A percentile compares a stretch with the other conserved stretches of the same genome.
These are phyloP conservation scores for Pseudoips prasinana DNA, from an alignment of 2,888 invertebrate genomes.

Conservation along the genomic window DNA sequence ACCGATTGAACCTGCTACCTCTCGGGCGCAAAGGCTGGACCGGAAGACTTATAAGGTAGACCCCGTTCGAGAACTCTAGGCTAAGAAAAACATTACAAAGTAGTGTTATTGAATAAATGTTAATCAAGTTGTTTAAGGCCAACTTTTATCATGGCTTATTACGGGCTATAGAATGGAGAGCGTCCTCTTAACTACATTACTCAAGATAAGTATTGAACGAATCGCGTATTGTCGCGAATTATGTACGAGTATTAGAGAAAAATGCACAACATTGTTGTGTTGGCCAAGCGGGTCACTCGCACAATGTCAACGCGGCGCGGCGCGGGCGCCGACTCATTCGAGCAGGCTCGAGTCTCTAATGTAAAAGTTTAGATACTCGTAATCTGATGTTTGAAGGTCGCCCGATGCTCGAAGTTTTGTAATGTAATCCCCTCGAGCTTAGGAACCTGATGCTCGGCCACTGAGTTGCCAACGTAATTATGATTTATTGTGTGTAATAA, in stretches of 20 bases:
- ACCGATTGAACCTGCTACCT: too few relatives aligned
- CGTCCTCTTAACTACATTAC: too few relatives aligned
- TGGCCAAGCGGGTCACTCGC: constrained; percentile 45
- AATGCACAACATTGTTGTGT: constrained; percentile 34
- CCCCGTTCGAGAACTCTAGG: too few relatives aligned
- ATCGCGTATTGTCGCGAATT: too few relatives aligned
- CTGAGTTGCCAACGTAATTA: constrained; percentile 25
- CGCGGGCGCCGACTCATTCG: constrained; percentile 42
- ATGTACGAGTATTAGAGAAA: constrained; percentile 28
- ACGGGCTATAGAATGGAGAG: too few relatives aligned
- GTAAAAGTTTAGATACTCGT: constrained; percentile 72
- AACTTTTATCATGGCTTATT: too few relatives aligned
- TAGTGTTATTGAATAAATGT: too few relatives aligned
- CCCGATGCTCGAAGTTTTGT: constrained; percentile 43
- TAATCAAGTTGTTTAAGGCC: too few relatives aligned
- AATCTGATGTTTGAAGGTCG: constrained; percentile 67
- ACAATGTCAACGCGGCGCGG: constrained; percentile 52
- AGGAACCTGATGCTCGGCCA: constrained; percentile 40
- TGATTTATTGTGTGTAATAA: constrained; percentile 29
- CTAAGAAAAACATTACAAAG: too few relatives aligned
- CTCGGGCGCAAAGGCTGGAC: too few relatives aligned
- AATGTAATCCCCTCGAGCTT: constrained; percentile 63
- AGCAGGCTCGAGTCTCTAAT: constrained; percentile 48
- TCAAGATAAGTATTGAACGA: too few relatives aligned
- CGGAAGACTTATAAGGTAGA: too few relatives aligned